Evolutionary conservation across 2,888 invertebrate species (phyloP).

Genomic region (Emmelina monodactyla): DNA sequence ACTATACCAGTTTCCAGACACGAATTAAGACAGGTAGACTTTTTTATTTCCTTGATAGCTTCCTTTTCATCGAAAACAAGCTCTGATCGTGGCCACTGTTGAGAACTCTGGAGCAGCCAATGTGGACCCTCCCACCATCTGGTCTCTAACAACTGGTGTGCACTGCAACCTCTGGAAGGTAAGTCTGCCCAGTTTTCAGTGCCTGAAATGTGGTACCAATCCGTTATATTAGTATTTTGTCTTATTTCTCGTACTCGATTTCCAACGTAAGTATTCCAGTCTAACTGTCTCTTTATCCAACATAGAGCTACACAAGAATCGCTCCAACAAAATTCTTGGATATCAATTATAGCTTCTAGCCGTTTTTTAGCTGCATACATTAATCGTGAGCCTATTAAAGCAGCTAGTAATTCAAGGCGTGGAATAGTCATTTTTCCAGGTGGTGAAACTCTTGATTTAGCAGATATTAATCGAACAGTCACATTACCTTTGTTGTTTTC

Average conservation of each 20-base stretch:
- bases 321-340: slow-evolving; percentile 8
- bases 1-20: background rate
- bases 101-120: slow-evolving; percentile 1
- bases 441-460: slow-evolving; percentile 8
- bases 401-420: slow-evolving; percentile 5
- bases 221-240: background rate
- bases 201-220: slow-evolving; percentile 13
- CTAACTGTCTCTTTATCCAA: slow-evolving; percentile 10
- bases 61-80: background rate
- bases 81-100: slow-evolving; percentile 2
- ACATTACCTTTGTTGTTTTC: slow-evolving; percentile 1
- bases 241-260: slow-evolving; percentile 14
- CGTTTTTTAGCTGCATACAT: background rate
- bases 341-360: background rate
- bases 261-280: slow-evolving; percentile 8
- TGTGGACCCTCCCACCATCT: slow-evolving; percentile 13
- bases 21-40: background rate
- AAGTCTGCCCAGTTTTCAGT: slow-evolving; percentile 11
- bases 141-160: slow-evolving; percentile 4
- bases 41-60: slow-evolving; percentile 1
- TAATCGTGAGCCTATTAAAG: slow-evolving; percentile 4
- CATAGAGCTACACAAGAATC: slow-evolving; percentile 8
- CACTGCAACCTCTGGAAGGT: slow-evolving; percentile 12
- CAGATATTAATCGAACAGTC: slow-evolving; percentile 1
- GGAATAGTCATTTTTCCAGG: slow-evolving; percentile 4